Conservation (phyloP, 2,113 vertebrate species). For the Elephas maximus region DNA sequence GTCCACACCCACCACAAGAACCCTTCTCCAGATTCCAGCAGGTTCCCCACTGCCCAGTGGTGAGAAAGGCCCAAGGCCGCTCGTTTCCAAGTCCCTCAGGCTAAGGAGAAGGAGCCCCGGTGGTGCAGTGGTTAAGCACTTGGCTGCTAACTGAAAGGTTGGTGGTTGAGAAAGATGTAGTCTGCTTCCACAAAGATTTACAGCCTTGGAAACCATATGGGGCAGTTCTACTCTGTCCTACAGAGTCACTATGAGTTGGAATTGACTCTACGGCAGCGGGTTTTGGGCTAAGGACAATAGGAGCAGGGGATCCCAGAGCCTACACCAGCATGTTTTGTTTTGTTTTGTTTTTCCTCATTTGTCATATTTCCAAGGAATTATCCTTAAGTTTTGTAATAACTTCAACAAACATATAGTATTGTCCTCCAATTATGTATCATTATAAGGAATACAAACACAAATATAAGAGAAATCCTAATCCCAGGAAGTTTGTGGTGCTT, state of each 20-base stretch:
- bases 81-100: not conserved
- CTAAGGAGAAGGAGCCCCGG: too few relatives aligned
- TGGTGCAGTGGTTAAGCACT: too few relatives aligned
- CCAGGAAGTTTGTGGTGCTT: not conserved
- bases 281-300: not conserved
- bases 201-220: too few relatives aligned
- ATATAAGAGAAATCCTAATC: not conserved
- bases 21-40: not conserved
- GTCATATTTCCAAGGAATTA: not conserved
- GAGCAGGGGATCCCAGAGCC: not conserved
- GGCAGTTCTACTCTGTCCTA: too few relatives aligned
- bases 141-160: too few relatives aligned
- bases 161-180: too few relatives aligned
- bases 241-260: too few relatives aligned
- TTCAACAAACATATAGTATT: not conserved
- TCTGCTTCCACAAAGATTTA: too few relatives aligned
- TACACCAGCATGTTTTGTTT: not conserved
- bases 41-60: not conserved
- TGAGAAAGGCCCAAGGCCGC: not conserved
- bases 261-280: too few relatives aligned
- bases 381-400: not conserved
- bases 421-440: not conserved
- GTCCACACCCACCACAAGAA: not conserved
- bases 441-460: constrained; percentile 26
- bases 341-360: not conserved